phyloP scores from a whole-genome alignment of 2,797 vertebrate genomes.

The Darevskia mixta region DNA sequence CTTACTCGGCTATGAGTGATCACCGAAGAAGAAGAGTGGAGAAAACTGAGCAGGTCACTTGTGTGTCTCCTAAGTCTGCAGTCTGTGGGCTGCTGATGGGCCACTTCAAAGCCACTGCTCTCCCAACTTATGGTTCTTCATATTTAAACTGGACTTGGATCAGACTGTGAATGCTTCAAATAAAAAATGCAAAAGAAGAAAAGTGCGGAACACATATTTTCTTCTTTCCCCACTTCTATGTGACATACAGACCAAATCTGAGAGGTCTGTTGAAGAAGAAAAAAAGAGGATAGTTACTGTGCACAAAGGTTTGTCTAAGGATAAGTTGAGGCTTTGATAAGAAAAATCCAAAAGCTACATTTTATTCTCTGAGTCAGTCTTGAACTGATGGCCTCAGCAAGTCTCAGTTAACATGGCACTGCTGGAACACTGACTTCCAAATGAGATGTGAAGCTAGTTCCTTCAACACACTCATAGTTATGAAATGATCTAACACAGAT shows the following conservation, averaged over 20 bases:
- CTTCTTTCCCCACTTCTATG: background rate
- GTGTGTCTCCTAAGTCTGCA: too few relatives aligned
- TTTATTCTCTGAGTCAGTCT: conserved; percentile 24
- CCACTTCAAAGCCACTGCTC: too few relatives aligned
- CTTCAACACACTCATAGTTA: background rate
- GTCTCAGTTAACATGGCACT: conserved; percentile 5
- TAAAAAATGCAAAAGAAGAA: too few relatives aligned
- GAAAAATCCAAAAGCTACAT: conserved; percentile 20
- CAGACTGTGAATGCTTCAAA: too few relatives aligned
- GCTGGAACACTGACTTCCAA: conserved; percentile 34
- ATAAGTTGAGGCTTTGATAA: background rate
- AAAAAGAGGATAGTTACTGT: background rate
- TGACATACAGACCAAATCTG: background rate
- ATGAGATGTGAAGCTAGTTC: conserved; percentile 31
- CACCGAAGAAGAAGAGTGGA: too few relatives aligned
- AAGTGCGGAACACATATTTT: background rate
- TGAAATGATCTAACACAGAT: conserved; percentile 22
- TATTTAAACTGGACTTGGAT: too few relatives aligned
- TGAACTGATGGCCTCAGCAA: conserved; percentile 35
- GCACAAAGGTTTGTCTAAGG: background rate
- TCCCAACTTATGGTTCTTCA: too few relatives aligned
- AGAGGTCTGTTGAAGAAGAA: background rate
- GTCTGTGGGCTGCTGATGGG: too few relatives aligned
- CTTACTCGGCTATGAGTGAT: too few relatives aligned
- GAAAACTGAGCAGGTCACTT: too few relatives aligned